Evolutionary conservation across 2,888 invertebrate genomes (phyloP), one percentile per base, ranked within the genome.

Genomic region (Elegia similella): DNA sequence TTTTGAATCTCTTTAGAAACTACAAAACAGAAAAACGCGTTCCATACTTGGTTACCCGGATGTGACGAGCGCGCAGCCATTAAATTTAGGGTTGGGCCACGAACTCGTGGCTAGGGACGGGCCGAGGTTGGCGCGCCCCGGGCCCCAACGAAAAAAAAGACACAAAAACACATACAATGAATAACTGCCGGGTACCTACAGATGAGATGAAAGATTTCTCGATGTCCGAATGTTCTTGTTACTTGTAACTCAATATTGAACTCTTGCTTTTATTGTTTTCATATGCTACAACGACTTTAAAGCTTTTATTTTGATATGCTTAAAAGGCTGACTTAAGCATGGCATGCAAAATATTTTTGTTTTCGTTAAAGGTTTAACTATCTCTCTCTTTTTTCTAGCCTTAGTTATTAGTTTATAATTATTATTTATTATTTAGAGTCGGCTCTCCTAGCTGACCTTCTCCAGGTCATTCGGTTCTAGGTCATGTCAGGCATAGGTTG

Each of bases 11-110:
- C 23, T 3, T 23, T 23, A 23, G 5, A 23, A 23, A 23, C 54
- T 46, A 43, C 34, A 58, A 63, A 58, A 53, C 56, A 63, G 69
- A 69, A 69, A 69, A 67, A 69, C 69, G 65, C 70, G 73, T 76
- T 84, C 88, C 84, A 87, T 76, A 82, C 77, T 85, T 75, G 70
- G 73, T 71, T 78, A 84, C 71, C 87, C 87, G 88, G 89, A 90
- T 87, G 83, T 88, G 81, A 76, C 76, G 78, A 72, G 74, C 72
- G 69, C 86, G 90, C 90, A 86, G 92, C 92, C 92, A 92, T 92
- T 91, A 91, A 90, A 91, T 88, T 91, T 91, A 90, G 91, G 92
- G 92, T 86, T 90, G 92, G 90, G 90, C 89, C 80, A 83, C 82
- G 76, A 78, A 79, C 81, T 66, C 77, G 78, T 73, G 82, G 78